Evolutionary conservation across 2,888 invertebrate species (phyloP).

Genomic region (Troides aeacus): DNA sequence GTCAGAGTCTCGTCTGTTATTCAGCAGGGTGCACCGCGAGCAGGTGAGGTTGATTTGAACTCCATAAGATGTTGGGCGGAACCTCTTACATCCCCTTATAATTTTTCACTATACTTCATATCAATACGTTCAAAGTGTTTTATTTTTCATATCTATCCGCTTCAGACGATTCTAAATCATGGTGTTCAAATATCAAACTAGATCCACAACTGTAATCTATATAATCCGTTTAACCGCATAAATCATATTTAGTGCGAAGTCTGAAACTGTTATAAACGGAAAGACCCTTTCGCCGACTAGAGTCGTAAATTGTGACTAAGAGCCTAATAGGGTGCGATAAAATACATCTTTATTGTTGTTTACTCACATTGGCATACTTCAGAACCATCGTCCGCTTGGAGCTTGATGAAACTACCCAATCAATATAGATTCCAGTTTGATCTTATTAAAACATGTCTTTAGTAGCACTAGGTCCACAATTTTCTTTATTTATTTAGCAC

Average conservation of each 20-base stretch:
- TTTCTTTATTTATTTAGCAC: too few species aligned
- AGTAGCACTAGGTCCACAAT: too few species aligned
- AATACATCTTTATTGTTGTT: slow-evolving; percentile 28
- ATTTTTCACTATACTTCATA: too few species aligned
- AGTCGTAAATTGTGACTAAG: slow-evolving; percentile 27
- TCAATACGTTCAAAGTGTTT: slow-evolving; percentile 9
- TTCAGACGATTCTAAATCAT: slow-evolving; percentile 6
- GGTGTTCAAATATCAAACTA: slow-evolving; percentile 26
- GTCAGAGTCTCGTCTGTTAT: too few species aligned
- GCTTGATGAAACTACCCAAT: too few species aligned
- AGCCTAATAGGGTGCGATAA: slow-evolving; percentile 22
- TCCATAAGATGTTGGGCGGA: too few species aligned
- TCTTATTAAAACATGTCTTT: too few species aligned
- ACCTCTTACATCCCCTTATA: too few species aligned
- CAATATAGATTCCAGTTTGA: too few species aligned
- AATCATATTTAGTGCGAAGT: slow-evolving; percentile 30
- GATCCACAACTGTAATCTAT: slow-evolving; percentile 21
- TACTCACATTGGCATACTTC: slow-evolving; percentile 15
- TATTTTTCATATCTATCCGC: slow-evolving; percentile 26
- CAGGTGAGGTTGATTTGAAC: too few species aligned
- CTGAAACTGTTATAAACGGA: slow-evolving; percentile 26
- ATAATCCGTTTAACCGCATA: slow-evolving; percentile 27
- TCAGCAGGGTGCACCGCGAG: too few species aligned
- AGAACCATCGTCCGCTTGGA: too few species aligned
- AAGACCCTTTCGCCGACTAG: slow-evolving; percentile 23